phyloP scores from a whole-genome alignment of 2,113 vertebrate genomes.

The Oophaga pumilio region DNA sequence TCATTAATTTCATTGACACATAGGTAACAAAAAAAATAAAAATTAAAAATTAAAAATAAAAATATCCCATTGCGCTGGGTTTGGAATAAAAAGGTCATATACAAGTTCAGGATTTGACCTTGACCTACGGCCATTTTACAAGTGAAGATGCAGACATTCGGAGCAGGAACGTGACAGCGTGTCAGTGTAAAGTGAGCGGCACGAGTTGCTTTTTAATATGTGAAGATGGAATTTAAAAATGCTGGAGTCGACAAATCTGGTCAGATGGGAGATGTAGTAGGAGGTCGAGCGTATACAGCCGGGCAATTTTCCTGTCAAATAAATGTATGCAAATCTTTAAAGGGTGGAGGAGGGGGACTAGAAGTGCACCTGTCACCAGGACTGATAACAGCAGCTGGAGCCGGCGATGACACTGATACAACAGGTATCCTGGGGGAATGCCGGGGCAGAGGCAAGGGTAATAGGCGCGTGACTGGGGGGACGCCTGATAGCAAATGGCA shows the following conservation, averaged over 20 bases:
- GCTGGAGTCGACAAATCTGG: not conserved
- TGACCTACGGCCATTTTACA: not conserved
- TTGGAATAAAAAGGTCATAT: too few relatives aligned
- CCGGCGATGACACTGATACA: not conserved
- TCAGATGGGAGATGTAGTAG: not conserved
- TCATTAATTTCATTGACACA: not conserved
- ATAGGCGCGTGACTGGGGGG: not conserved
- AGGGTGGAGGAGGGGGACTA: not conserved
- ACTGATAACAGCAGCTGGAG: not conserved
- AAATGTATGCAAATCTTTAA: slow-evolving; percentile 34
- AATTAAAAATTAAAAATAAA: not conserved
- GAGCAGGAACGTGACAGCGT: not conserved
- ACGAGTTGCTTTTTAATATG: not conserved
- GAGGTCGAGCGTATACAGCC: not conserved
- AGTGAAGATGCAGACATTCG: not conserved
- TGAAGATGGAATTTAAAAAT: not conserved
- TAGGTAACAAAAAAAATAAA: not conserved
- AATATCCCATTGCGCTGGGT: too few relatives aligned
- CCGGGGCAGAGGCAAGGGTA: not conserved
- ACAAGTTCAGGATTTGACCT: not conserved
- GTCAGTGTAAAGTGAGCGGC: too few relatives aligned
- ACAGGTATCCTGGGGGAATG: slow-evolving; percentile 28
- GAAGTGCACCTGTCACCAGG: slow-evolving; percentile 19
- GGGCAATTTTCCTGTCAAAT: slow-evolving; percentile 23
- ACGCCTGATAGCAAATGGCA: not conserved